Evolutionary conservation across 2,888 invertebrate species (phyloP).

Genomic region (Agriotes lineatus): DNA sequence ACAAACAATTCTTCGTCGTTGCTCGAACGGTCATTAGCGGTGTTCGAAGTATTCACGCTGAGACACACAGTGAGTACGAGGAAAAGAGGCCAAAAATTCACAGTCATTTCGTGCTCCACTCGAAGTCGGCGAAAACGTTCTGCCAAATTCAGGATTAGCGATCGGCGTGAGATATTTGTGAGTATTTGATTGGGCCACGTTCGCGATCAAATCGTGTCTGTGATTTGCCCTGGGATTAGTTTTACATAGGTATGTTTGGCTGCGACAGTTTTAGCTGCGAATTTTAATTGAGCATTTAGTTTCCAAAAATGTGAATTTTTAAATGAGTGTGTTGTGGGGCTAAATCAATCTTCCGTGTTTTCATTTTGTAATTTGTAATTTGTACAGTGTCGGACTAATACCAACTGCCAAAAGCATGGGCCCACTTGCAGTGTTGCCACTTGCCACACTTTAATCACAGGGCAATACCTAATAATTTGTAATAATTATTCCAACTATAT

Average conservation of each 20-base stretch:
- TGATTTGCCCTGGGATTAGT: not conserved
- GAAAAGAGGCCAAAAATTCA: not conserved
- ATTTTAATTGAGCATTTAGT: too few species aligned
- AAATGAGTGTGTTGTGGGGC: too few species aligned
- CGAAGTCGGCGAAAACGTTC: not conserved
- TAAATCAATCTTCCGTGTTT: too few species aligned
- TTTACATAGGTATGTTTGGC: not conserved
- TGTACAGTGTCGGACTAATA: too few species aligned
- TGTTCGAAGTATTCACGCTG: not conserved
- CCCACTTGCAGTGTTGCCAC: too few species aligned
- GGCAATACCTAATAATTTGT: too few species aligned
- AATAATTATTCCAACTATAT: too few species aligned
- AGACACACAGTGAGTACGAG: not conserved
- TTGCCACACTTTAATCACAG: too few species aligned
- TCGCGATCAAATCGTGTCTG: slow-evolving; percentile 22
- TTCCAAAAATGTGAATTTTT: too few species aligned
- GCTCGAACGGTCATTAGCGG: not conserved
- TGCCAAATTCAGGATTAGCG: not conserved
- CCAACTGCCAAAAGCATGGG: too few species aligned
- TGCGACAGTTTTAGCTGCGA: not conserved
- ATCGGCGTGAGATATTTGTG: slow-evolving; percentile 16
- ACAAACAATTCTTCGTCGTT: slow-evolving; percentile 67
- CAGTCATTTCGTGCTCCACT: not conserved
- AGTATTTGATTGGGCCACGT: slow-evolving; percentile 46
- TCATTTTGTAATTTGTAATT: too few species aligned